Percentiles rank a stretch among this genome's conserved stretches.
Evolutionary conservation across 2,888 invertebrate genomes (phyloP).

Genomic region (Barypeithes pellucidus): DNA sequence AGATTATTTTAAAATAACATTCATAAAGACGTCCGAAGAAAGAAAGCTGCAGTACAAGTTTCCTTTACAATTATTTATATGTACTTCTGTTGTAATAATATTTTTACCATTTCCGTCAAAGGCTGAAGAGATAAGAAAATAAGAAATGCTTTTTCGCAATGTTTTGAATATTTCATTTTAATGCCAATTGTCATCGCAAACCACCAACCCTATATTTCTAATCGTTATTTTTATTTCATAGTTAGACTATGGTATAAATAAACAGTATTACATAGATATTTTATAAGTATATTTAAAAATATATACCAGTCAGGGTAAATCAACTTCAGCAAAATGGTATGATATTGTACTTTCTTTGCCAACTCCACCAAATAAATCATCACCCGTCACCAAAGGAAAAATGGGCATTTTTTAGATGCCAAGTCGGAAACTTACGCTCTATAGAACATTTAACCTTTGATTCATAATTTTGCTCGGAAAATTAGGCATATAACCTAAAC

Average conservation of each 20-base stretch:
- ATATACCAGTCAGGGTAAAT: neutral
- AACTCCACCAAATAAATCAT: constrained; percentile 11
- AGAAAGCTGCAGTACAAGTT: neutral
- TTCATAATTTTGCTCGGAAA: neutral
- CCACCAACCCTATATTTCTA: no score
- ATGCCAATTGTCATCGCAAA: no score
- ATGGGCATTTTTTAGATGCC: neutral
- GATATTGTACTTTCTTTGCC: neutral
- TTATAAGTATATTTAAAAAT: no score
- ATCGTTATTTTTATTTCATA: no score
- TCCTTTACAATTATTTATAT: neutral
- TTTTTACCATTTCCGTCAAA: no score
- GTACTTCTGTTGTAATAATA: neutral
- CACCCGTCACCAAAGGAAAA: neutral
- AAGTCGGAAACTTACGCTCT: neutral
- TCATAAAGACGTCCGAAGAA: neutral
- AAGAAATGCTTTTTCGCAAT: no score
- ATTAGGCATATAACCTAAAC: constrained; percentile 17
- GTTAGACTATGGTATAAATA: no score
- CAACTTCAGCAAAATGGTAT: neutral
- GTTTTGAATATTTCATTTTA: no score
- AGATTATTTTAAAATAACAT: constrained; percentile 13
- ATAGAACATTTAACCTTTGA: constrained; percentile 4
- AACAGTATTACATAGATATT: no score
- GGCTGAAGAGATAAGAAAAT: no score